A percentile compares a stretch with the other conserved stretches of the same genome.
phyloP scores from a whole-genome alignment of 2,113 vertebrate species.

The Tylochromis polylepis region DNA sequence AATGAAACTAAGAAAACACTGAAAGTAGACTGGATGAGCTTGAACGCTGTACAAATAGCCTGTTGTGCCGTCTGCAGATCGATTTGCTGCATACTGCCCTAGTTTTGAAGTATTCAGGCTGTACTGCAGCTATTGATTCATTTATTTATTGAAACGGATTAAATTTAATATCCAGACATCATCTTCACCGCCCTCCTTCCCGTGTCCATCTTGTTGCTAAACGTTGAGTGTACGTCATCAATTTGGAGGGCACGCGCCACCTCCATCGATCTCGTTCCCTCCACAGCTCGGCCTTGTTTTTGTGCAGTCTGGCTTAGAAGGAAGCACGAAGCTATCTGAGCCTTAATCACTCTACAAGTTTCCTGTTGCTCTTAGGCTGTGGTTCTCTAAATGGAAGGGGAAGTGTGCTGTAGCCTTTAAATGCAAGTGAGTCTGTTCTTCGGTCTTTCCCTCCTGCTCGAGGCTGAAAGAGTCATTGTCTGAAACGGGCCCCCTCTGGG shows the following conservation, averaged over 20 bases:
- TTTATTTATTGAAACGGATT: background rate
- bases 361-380: conserved; percentile 29
- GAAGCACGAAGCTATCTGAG: background rate
- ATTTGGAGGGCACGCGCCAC: background rate
- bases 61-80: background rate
- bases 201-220: background rate
- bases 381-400: conserved; percentile 14
- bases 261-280: background rate
- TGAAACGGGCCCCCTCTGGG: background rate
- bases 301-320: conserved; percentile 10
- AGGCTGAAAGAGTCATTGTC: conserved; percentile 40
- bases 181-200: background rate
- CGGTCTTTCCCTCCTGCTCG: background rate
- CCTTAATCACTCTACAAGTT: conserved; percentile 16
- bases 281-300: background rate
- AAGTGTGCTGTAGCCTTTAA: conserved; percentile 34
- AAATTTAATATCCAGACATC: background rate
- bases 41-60: background rate
- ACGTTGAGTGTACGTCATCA: background rate
- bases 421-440: background rate
- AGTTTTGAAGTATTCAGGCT: background rate
- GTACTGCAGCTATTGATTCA: accelerated
- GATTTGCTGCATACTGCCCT: background rate
- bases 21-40: no score
- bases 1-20: background rate